Evolutionary conservation across 1,140 invertebrate species (phyloP).

Genomic region (Atta cephalotes): DNA sequence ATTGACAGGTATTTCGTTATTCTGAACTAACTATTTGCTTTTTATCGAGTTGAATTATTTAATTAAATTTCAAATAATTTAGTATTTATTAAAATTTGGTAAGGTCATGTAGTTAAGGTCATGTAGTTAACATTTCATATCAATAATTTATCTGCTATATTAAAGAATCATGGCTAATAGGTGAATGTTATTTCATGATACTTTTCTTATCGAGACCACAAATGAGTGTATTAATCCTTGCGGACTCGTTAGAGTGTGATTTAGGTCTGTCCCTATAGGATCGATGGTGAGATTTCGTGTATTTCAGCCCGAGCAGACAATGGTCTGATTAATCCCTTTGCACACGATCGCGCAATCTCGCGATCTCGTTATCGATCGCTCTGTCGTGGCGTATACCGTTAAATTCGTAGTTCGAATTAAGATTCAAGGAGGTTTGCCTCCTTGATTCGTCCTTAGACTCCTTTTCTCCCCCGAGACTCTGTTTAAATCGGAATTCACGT

Average conservation of each 20-base stretch:
- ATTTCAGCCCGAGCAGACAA: slow-evolving; percentile 1
- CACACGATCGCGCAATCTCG: slow-evolving; percentile 39
- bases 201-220: slow-evolving; percentile 10
- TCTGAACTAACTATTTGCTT: background rate
- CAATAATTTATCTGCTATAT: background rate
- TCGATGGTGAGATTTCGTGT: slow-evolving; percentile 40
- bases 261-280: slow-evolving; percentile 24
- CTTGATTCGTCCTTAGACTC: slow-evolving; percentile 49
- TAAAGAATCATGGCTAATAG: background rate
- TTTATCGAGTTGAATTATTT: slow-evolving; percentile 25
- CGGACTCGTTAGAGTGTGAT: slow-evolving; percentile 41
- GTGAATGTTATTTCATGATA: background rate
- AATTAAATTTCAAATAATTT: slow-evolving; percentile 5
- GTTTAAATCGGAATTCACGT: slow-evolving; percentile 48
- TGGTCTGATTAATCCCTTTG: slow-evolving; percentile 53
- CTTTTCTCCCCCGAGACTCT: slow-evolving; percentile 2
- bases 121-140: background rate
- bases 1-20: background rate
- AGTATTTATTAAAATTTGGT: background rate
- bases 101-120: too few relatives aligned
- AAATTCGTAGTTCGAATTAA: slow-evolving; percentile 24
- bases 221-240: slow-evolving; percentile 30
- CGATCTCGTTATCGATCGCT: slow-evolving; percentile 42
- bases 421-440: slow-evolving; percentile 40
- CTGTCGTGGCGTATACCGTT: background rate